phyloP scores from a whole-genome alignment of 2,113 vertebrate genomes.

The Tachysurus fulvidraco region DNA sequence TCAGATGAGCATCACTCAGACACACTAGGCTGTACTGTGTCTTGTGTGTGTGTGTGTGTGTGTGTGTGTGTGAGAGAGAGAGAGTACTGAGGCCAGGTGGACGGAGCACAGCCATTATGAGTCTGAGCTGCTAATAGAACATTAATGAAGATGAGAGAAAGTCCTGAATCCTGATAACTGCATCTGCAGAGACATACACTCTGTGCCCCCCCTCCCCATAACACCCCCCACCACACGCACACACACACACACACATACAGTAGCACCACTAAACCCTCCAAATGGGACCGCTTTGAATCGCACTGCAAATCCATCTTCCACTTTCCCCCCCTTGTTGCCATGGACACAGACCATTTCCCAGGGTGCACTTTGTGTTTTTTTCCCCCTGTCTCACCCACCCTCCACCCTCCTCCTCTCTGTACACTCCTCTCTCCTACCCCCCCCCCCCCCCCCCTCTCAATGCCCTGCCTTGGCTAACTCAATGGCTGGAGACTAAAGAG shows the following conservation, averaged over 20 bases:
- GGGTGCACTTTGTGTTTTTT: conserved; percentile 49
- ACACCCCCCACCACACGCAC: not conserved
- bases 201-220: not conserved
- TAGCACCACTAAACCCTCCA: conserved; percentile 47
- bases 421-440: not conserved
- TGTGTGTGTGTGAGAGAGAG: conserved; percentile 17
- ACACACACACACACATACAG: conserved; percentile 39
- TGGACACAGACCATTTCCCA: conserved; percentile 64
- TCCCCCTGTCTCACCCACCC: not conserved
- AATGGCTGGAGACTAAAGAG: conserved; percentile 59
- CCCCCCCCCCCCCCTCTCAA: not conserved
- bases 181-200: conserved; percentile 22
- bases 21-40: not conserved
- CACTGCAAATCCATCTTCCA: conserved; percentile 62
- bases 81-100: not conserved
- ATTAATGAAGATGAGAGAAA: conserved; percentile 52
- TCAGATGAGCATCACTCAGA: not conserved
- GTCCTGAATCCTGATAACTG: conserved; percentile 9
- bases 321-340: conserved; percentile 63
- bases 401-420: not conserved
- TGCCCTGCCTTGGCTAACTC: conserved; percentile 50
- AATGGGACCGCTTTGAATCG: conserved; percentile 60
- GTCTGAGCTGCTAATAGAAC: conserved; percentile 46
- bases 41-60: not conserved
- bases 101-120: conserved; percentile 23